A percentile compares a stretch with the other conserved stretches of the same genome.
Evolutionary conservation across 2,888 invertebrate species (phyloP).

Genomic region (Andrena flavipes): DNA sequence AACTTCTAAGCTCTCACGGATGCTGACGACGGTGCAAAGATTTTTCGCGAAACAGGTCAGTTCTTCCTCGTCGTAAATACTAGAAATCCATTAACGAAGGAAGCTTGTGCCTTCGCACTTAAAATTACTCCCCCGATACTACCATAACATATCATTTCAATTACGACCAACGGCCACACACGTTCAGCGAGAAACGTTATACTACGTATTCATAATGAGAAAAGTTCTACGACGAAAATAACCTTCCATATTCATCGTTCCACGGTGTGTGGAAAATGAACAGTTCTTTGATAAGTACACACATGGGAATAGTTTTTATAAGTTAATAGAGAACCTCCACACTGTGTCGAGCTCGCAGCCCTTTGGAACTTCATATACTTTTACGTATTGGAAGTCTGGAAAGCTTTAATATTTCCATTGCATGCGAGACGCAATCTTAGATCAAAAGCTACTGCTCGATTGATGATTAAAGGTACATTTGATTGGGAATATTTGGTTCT

Average conservation of each 20-base stretch:
- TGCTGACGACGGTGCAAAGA: slow-evolving; percentile 37
- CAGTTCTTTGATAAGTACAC: slow-evolving; percentile 21
- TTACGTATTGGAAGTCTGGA: slow-evolving; percentile 26
- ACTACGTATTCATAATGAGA: background rate
- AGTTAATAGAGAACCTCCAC: slow-evolving; percentile 19
- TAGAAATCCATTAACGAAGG: slow-evolving; percentile 4
- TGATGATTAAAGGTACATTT: slow-evolving; percentile 27
- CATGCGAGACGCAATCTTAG: background rate
- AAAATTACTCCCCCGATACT: background rate
- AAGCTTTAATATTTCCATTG: slow-evolving; percentile 24
- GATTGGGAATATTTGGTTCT: background rate
- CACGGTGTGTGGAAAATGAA: slow-evolving; percentile 17
- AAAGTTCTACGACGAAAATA: slow-evolving; percentile 10
- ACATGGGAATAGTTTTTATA: slow-evolving; percentile 6
- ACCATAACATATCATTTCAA: background rate
- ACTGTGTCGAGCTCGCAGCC: slow-evolving; percentile 21
- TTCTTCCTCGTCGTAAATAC: slow-evolving; percentile 30
- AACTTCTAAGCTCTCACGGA: slow-evolving; percentile 47
- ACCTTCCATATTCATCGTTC: background rate
- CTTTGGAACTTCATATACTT: slow-evolving; percentile 38
- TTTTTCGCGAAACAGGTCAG: slow-evolving; percentile 21
- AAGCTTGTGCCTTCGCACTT: background rate
- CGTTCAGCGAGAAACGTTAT: background rate
- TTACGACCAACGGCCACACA: background rate
- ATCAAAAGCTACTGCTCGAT: slow-evolving; percentile 12